These are phyloP conservation scores for Cataglyphis altisquamis DNA, from an alignment of 2,888 invertebrate species.

Conservation along the genomic window DNA sequence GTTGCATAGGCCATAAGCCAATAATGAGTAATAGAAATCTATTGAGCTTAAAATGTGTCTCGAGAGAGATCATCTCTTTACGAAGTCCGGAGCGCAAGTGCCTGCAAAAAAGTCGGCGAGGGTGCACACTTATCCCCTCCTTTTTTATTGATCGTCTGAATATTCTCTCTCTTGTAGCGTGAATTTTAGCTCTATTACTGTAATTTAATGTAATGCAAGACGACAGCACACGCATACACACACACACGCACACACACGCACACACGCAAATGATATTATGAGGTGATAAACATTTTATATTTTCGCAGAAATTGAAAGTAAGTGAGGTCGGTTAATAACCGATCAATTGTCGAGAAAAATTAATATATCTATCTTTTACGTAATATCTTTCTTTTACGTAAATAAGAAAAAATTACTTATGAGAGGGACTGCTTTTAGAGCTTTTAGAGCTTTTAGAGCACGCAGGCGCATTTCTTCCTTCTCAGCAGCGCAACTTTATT, in stretches of 20 bases:
- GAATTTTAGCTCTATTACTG: not conserved
- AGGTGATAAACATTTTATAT: not conserved
- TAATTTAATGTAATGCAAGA: not conserved
- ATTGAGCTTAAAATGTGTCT: not conserved
- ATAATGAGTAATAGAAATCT: not conserved
- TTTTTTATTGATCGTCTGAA: not conserved
- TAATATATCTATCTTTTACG: too few relatives aligned
- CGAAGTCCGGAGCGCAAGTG: not conserved
- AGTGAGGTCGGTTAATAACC: too few relatives aligned
- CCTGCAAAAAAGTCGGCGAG: not conserved
- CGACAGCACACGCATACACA: too few relatives aligned
- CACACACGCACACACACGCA: too few relatives aligned
- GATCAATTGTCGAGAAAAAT: too few relatives aligned
- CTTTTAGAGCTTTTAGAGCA: too few relatives aligned
- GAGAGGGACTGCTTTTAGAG: too few relatives aligned
- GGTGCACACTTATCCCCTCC: not conserved
- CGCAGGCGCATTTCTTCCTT: too few relatives aligned
- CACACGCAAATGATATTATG: not conserved
- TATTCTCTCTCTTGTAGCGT: not conserved
- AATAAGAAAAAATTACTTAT: too few relatives aligned
- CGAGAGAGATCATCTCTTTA: not conserved
- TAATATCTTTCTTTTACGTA: too few relatives aligned
- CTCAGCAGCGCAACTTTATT: too few relatives aligned
- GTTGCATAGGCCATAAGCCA: constrained; percentile 15
- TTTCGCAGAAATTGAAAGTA: too few relatives aligned